Percentiles rank a stretch among this genome's conserved stretches.
Conservation (phyloP, 1,140 invertebrate genomes). For the Cepaea nemoralis region DNA sequence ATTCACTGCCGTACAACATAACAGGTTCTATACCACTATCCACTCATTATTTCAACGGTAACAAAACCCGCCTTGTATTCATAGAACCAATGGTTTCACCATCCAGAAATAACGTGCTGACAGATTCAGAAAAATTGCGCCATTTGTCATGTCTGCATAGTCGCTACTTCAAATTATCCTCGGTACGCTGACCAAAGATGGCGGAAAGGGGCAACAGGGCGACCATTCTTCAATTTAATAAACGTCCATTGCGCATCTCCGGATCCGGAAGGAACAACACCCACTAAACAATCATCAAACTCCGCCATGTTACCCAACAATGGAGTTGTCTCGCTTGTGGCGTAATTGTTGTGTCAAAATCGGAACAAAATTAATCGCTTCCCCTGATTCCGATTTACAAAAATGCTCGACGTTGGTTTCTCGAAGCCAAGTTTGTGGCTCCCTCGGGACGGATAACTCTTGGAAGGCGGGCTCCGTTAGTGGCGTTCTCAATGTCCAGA, state of each 20-base stretch:
- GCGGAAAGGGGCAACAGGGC: constrained; percentile 5
- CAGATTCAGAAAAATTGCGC: neutral
- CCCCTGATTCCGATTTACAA: neutral
- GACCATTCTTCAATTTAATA: neutral
- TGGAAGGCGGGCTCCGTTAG: neutral
- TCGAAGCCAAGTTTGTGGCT: constrained; percentile 3
- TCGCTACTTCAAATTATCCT: neutral
- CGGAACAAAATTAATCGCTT: constrained; percentile 19
- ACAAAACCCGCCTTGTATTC: too few relatives aligned
- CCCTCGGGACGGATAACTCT: constrained; percentile 13
- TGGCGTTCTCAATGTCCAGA: neutral
- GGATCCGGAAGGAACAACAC: constrained; percentile 3
- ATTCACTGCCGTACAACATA: too few relatives aligned
- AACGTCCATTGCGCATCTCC: neutral
- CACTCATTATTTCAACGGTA: too few relatives aligned
- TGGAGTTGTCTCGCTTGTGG: neutral
- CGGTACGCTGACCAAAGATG: constrained; percentile 33
- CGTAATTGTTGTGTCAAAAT: constrained; percentile 33
- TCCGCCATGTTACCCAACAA: constrained; percentile 3
- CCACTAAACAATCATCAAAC: neutral
- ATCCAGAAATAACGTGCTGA: neutral
- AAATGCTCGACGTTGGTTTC: neutral
- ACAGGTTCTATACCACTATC: too few relatives aligned
- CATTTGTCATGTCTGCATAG: constrained; percentile 6
- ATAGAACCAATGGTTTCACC: too few relatives aligned